Percentiles rank a stretch among this genome's conserved stretches.
These are phyloP conservation scores for Perodicticus potto DNA, from an alignment of 2,797 vertebrate species.

Conservation along the genomic window DNA sequence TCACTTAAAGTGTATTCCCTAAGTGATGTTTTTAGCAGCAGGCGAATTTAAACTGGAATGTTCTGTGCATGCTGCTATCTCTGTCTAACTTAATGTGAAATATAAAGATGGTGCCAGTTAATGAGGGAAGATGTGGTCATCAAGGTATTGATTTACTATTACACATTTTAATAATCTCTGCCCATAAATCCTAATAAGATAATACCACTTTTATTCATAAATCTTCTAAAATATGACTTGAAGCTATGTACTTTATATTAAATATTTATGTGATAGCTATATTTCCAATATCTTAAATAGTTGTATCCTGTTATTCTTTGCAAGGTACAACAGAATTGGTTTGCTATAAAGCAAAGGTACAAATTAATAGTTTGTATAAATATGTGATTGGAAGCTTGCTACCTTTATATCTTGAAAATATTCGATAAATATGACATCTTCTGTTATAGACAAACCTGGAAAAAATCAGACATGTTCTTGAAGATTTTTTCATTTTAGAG, in stretches of 20 bases:
- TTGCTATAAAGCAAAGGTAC: neutral
- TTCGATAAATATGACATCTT: neutral
- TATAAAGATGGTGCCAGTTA: neutral
- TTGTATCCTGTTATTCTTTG: constrained; percentile 31
- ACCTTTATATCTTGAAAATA: neutral
- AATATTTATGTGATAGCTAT: neutral
- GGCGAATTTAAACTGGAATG: constrained; percentile 4
- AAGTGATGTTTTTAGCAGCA: constrained; percentile 44
- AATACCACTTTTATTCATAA: constrained; percentile 29
- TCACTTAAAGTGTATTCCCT: constrained; percentile 65
- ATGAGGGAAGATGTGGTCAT: neutral
- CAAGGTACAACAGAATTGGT: neutral
- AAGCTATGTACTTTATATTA: neutral
- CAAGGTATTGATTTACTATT: neutral
- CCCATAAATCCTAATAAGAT: neutral
- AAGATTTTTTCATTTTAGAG: constrained; percentile 38
- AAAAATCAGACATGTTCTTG: constrained; percentile 18
- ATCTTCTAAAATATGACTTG: constrained; percentile 11
- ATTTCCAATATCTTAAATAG: neutral
- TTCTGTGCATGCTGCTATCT: neutral
- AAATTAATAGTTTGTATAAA: neutral
- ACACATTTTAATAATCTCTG: neutral
- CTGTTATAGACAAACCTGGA: constrained; percentile 16
- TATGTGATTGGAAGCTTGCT: neutral
- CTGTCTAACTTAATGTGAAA: neutral